phyloP scores from a whole-genome alignment of 2,888 invertebrate species.

The Pristionchus fissidentatus region DNA sequence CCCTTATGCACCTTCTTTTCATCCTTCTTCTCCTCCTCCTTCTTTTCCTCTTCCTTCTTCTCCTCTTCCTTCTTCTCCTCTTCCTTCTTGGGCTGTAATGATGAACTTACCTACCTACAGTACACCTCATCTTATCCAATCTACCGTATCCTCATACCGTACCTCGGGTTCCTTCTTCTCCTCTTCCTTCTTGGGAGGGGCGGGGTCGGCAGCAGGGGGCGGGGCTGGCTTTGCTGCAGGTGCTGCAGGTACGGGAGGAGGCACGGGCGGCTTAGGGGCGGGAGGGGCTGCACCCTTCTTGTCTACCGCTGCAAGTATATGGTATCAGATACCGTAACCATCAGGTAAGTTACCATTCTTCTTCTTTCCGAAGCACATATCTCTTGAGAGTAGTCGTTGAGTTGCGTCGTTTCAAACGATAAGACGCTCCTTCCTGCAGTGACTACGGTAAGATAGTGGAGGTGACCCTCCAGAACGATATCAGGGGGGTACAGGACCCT shows the following conservation, averaged over 20 bases:
- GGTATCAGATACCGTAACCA: not conserved
- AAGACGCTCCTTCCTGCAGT: not conserved
- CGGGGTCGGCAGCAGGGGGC: slow-evolving; percentile 18
- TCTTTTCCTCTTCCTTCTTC: slow-evolving; percentile 41
- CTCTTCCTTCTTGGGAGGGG: slow-evolving; percentile 34
- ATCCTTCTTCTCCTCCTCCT: slow-evolving; percentile 42
- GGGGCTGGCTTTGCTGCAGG: not conserved
- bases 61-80: slow-evolving; percentile 41
- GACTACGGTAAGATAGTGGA: not conserved
- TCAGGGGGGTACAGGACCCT: not conserved
- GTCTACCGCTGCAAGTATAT: not conserved
- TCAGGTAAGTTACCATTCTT: slow-evolving; percentile 23
- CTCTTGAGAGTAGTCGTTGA: not conserved
- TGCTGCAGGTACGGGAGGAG: not conserved
- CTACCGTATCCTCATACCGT: slow-evolving; percentile 6
- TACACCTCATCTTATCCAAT: not conserved
- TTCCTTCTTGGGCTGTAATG: slow-evolving; percentile 1
- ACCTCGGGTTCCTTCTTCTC: slow-evolving; percentile 16
- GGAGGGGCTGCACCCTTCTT: not conserved
- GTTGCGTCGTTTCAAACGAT: not conserved
- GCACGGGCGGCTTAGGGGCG: not conserved
- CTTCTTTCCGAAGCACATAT: slow-evolving; percentile 35
- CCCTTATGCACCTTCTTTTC: slow-evolving; percentile 15
- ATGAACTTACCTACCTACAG: slow-evolving; percentile 6
- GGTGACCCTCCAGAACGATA: no score